These are phyloP conservation scores for Saccopteryx leptura DNA, from an alignment of 2,113 vertebrate species.

Conservation along the genomic window DNA sequence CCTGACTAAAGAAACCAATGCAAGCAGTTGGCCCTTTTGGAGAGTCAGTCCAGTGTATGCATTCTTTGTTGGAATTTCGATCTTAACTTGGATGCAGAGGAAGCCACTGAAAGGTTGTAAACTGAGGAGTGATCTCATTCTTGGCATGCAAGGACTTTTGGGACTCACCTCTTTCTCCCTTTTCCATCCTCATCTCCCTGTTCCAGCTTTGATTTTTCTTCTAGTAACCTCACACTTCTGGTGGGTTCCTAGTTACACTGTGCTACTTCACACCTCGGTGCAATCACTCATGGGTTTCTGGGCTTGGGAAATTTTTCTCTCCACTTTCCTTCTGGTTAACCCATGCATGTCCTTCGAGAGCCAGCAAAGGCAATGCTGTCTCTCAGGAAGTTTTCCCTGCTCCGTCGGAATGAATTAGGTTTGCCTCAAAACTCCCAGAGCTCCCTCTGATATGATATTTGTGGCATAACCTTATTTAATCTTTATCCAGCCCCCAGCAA, in stretches of 20 bases:
- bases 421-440: not conserved
- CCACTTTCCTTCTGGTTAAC: not conserved
- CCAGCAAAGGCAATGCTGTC: too few species aligned
- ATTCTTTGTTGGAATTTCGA: not conserved
- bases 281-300: not conserved
- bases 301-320: not conserved
- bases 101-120: constrained; percentile 1
- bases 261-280: not conserved
- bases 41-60: not conserved
- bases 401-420: not conserved
- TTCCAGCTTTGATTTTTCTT: constrained; percentile 36
- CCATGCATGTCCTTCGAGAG: not conserved
- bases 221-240: not conserved
- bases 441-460: not conserved
- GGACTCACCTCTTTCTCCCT: not conserved
- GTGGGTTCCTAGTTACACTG: not conserved
- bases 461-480: not conserved
- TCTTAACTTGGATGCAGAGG: constrained; percentile 5
- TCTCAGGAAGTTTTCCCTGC: not conserved
- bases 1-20: not conserved
- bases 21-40: not conserved
- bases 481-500: not conserved
- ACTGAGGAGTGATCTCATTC: constrained; percentile 42
- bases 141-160: constrained; percentile 43
- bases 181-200: not conserved